Base-by-base conservation (phyloP, 1,140 invertebrate species). In the Bombus balteatus region DNA sequence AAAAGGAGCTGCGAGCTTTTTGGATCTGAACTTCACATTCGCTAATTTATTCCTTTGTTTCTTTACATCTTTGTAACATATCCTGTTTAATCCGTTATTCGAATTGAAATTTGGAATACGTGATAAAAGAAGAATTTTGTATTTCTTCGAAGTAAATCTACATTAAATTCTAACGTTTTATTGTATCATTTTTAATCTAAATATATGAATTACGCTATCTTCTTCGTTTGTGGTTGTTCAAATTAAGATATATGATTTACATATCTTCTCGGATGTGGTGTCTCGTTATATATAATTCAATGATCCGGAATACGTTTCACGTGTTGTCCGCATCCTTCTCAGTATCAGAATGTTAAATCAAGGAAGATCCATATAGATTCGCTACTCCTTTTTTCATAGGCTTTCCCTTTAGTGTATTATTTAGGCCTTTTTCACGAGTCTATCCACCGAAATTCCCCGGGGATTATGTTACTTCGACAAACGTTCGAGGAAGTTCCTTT, bases 371-470 rank as follows among this genome's bases (percentile, higher is more conserved):
- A 79, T 47, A 39, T 10, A 22, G 32, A 62, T n/a, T 62, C 32
- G 53, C 39, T 10, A n/a, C 37, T 41, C 3, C 39, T 41, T 79
- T 79, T 59, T 25, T 68, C 15, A 13, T 15, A 47, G 28, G 25
- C n/a, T 43, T 79, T 6, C 75, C 66, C 47, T 39, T 28, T 34
- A 79, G 66, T 22, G 75, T 28, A 72, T 84, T 68, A 59, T 79
- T 79, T 41, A 65, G 57, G n/a, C 39, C 41, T 81, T 59, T 81
- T 6, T 73, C 80, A 66, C 41, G 25, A 70, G 28, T 65, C 81
- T 34, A 3, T 66, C 66, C 57, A 82, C n/a, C 39, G 18, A 47
- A 13, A 28, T 22, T 53, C 47, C 1, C 5, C 47, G 18, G 0
- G 18, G 6, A 53, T 22, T 53, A 22, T 4, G 10, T 57, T 34